Conservation (phyloP, 1,140 invertebrate genomes). For the Papilio polytes region DNA sequence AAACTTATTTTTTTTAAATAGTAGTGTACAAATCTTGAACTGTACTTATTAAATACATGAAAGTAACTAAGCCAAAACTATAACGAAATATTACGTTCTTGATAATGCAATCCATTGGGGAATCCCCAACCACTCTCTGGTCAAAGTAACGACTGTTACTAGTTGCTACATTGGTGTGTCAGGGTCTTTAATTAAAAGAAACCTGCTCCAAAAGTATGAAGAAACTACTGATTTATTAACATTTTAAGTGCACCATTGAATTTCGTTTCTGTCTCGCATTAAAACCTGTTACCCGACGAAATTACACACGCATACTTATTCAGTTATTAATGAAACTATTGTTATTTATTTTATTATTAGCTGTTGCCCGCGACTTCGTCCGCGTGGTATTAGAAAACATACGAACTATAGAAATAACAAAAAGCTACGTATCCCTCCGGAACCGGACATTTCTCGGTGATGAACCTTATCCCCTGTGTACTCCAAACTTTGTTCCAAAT, state of each 20-base stretch:
- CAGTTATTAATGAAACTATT: too few relatives aligned
- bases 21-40: neutral
- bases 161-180: neutral
- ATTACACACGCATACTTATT: neutral
- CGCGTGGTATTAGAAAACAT: too few relatives aligned
- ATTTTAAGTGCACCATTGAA: slow-evolving; percentile 3
- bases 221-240: neutral
- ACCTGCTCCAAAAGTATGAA: neutral
- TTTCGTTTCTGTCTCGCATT: neutral
- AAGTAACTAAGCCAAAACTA: neutral
- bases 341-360: too few relatives aligned
- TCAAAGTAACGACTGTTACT: neutral
- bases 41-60: neutral
- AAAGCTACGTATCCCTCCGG: too few relatives aligned
- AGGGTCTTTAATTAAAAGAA: neutral
- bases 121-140: neutral
- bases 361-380: too few relatives aligned
- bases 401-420: too few relatives aligned
- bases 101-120: neutral
- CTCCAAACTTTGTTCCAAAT: too few relatives aligned
- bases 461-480: too few relatives aligned
- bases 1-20: too few relatives aligned
- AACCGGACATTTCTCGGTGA: too few relatives aligned
- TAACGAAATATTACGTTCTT: neutral
- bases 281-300: neutral